Conservation (phyloP, 2,888 invertebrate species). For the Dinocampus coccinellae region DNA sequence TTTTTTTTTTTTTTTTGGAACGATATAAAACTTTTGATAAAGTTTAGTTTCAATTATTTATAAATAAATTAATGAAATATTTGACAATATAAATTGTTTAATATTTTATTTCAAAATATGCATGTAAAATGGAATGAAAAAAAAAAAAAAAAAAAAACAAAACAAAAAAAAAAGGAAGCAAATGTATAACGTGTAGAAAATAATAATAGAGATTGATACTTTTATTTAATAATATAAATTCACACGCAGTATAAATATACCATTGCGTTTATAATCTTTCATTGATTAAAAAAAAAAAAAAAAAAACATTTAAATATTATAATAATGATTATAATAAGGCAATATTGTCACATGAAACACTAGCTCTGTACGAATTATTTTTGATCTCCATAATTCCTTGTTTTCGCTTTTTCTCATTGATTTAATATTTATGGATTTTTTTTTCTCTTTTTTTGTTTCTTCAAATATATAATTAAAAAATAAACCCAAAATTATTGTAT, state of each 20-base stretch:
- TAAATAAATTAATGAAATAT: background rate
- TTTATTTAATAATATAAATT: background rate
- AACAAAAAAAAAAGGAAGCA: constrained; percentile 68
- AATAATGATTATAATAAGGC: constrained; percentile 45
- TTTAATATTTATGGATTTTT: constrained; percentile 25
- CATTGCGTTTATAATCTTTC: background rate
- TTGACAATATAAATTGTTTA: constrained; percentile 43
- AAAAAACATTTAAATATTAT: constrained; percentile 43
- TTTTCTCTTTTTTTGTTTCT: constrained; percentile 13
- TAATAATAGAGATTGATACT: background rate
- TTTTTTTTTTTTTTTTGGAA: constrained; percentile 43
- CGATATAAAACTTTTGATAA: constrained; percentile 54
- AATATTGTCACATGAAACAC: constrained; percentile 52
- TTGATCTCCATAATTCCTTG: constrained; percentile 14
- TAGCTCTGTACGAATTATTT: constrained; percentile 43
- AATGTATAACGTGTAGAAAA: constrained; percentile 61
- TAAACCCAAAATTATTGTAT: constrained; percentile 2
- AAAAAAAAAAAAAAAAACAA: too few species aligned
- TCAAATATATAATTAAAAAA: background rate
- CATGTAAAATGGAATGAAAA: too few species aligned
- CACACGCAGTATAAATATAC: background rate
- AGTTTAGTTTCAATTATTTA: constrained; percentile 48
- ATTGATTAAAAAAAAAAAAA: constrained; percentile 1
- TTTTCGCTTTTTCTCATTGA: background rate
- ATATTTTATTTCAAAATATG: constrained; percentile 66